These are phyloP conservation scores for Medauroidea extradentata DNA, from an alignment of 1,140 invertebrate genomes.

Conservation along the genomic window DNA sequence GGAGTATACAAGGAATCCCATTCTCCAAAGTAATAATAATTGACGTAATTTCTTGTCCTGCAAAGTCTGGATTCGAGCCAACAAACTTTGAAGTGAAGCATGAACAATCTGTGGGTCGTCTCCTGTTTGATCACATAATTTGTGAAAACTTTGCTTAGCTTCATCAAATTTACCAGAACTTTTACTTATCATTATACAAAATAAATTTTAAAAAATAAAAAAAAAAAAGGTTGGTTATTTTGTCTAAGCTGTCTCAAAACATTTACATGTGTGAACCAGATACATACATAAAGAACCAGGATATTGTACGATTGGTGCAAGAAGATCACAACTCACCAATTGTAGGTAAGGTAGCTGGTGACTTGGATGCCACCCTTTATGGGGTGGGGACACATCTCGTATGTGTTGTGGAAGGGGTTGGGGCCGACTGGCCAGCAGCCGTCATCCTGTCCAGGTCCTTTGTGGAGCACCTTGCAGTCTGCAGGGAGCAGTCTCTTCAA, in stretches of 20 bases:
- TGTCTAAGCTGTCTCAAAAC: neutral
- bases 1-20: no score
- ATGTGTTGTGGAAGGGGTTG: slow-evolving; percentile 63
- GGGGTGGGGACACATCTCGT: slow-evolving; percentile 52
- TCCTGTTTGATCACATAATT: no score
- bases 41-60: no score
- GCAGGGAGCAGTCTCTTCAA: slow-evolving; percentile 79
- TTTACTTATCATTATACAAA: neutral
- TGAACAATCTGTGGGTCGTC: no score
- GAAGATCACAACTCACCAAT: slow-evolving; percentile 59
- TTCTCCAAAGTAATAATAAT: no score
- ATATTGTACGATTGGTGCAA: neutral
- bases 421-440: slow-evolving; percentile 38
- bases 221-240: neutral
- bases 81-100: no score
- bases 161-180: neutral
- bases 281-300: slow-evolving; percentile 2
- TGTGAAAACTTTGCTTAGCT: no score
- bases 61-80: no score
- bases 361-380: slow-evolving; percentile 81
- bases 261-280: no score
- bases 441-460: slow-evolving; percentile 41
- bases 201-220: slow-evolving; percentile 4
- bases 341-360: slow-evolving; percentile 77
- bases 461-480: slow-evolving; percentile 75